A percentile compares a stretch with the other conserved stretches of the same genome.
phyloP scores from a whole-genome alignment of 2,797 vertebrate genomes.

The Bovichtus diacanthus region DNA sequence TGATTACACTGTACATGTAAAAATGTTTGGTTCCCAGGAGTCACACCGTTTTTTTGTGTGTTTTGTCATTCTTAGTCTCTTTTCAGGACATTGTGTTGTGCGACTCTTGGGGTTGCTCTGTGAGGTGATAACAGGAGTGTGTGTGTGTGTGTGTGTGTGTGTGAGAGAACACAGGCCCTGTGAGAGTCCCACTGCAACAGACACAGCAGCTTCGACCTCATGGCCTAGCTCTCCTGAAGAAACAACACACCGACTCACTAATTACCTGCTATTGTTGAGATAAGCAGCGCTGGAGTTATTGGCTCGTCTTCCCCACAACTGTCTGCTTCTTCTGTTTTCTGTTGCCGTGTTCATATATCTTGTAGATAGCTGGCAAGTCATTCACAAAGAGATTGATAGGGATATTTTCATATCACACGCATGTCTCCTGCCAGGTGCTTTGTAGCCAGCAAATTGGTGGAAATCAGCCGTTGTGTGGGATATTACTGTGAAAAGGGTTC shows the following conservation, averaged over 20 bases:
- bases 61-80: slow-evolving; percentile 43
- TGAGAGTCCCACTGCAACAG: slow-evolving; percentile 24
- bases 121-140: slow-evolving; percentile 46
- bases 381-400: slow-evolving; percentile 10
- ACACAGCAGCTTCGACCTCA: slow-evolving; percentile 21
- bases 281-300: slow-evolving; percentile 31
- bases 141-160: slow-evolving; percentile 23
- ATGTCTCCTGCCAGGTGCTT: slow-evolving; percentile 22
- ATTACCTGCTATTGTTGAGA: slow-evolving; percentile 55
- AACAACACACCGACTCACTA: slow-evolving; percentile 44
- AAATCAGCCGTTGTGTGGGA: slow-evolving; percentile 15
- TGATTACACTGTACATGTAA: slow-evolving; percentile 20
- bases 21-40: slow-evolving; percentile 29
- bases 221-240: slow-evolving; percentile 5
- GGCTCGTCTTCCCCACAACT: background rate
- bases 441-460: background rate
- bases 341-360: slow-evolving; percentile 9
- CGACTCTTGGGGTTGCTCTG: slow-evolving; percentile 27
- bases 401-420: too few relatives aligned
- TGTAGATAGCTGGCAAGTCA: slow-evolving; percentile 22
- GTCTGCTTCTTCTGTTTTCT: slow-evolving; percentile 25
- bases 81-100: slow-evolving; percentile 41
- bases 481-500: slow-evolving; percentile 35
- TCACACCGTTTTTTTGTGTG: slow-evolving; percentile 14
- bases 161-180: slow-evolving; percentile 26